Evolutionary conservation across 2,113 vertebrate species (phyloP).

Genomic region (Oncorhynchus masou): DNA sequence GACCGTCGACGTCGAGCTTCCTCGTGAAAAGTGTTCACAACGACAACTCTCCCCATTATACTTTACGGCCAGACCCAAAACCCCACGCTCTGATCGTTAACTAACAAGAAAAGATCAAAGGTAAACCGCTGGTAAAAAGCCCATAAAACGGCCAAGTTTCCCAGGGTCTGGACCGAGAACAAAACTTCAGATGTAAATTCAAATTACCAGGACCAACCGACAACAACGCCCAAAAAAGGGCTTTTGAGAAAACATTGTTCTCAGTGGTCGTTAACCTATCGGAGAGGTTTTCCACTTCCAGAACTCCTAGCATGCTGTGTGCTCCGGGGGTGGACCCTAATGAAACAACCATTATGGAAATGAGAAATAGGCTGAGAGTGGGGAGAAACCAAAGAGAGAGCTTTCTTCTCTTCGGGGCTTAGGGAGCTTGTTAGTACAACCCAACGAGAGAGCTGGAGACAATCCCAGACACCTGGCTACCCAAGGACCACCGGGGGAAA

Average conservation of each 20-base stretch:
- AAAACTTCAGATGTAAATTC: constrained; percentile 25
- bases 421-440: constrained; percentile 69
- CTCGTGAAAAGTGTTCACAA: constrained; percentile 4
- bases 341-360: constrained; percentile 73
- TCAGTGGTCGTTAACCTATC: constrained; percentile 47
- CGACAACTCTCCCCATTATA: constrained; percentile 13
- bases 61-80: constrained; percentile 21
- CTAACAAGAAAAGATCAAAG: not conserved
- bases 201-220: constrained; percentile 33
- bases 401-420: constrained; percentile 22
- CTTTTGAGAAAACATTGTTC: constrained; percentile 53
- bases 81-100: constrained; percentile 6
- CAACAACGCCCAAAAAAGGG: constrained; percentile 38
- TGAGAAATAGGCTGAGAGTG: constrained; percentile 30
- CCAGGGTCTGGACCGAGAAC: constrained; percentile 1
- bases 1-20: constrained; percentile 1
- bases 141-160: constrained; percentile 4
- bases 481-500: constrained; percentile 76
- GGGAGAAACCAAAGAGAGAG: constrained; percentile 69
- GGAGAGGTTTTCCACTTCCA: constrained; percentile 43
- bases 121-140: not conserved
- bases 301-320: constrained; percentile 45
- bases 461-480: constrained; percentile 81
- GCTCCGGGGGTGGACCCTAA: constrained; percentile 55
- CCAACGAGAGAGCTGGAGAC: constrained; percentile 65